phyloP scores from a whole-genome alignment of 2,888 invertebrate species.

The Asteroscopus sphinx region DNA sequence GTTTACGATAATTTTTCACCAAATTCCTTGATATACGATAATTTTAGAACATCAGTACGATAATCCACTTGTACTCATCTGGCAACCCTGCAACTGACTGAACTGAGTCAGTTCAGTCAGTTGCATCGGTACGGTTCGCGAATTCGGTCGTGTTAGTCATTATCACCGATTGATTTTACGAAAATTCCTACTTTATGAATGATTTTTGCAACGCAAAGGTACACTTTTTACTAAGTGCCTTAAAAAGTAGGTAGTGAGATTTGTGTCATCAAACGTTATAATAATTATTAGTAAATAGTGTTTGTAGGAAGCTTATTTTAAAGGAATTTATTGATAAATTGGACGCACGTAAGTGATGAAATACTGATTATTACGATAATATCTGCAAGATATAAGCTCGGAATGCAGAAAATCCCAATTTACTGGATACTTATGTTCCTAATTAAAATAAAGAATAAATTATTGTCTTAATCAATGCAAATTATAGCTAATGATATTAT shows the following conservation, averaged over 20 bases:
- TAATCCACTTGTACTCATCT: no score
- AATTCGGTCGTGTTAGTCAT: slow-evolving; percentile 7
- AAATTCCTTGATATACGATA: no score
- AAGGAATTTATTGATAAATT: slow-evolving; percentile 3
- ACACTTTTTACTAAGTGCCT: slow-evolving; percentile 8
- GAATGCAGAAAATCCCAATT: slow-evolving; percentile 1
- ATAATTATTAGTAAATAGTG: not conserved
- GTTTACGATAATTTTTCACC: no score
- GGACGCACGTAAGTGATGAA: slow-evolving; percentile 9
- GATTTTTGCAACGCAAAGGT: not conserved
- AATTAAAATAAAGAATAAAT: no score
- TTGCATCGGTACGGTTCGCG: not conserved
- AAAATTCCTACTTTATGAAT: not conserved
- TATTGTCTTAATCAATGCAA: no score
- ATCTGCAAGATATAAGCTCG: not conserved
- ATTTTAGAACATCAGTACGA: no score
- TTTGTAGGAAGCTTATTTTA: slow-evolving; percentile 5
- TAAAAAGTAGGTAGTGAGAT: not conserved
- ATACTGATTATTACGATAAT: not conserved
- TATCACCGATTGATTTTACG: slow-evolving; percentile 1
- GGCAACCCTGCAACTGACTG: no score
- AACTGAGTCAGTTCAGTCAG: slow-evolving; percentile 3
- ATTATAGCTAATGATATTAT: no score
- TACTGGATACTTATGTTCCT: no score
- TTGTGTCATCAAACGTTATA: slow-evolving; percentile 1